A percentile compares a stretch with the other conserved stretches of the same genome.
These are phyloP conservation scores for Peromyscus maniculatus DNA, from an alignment of 2,113 vertebrate species.

Conservation along the genomic window DNA sequence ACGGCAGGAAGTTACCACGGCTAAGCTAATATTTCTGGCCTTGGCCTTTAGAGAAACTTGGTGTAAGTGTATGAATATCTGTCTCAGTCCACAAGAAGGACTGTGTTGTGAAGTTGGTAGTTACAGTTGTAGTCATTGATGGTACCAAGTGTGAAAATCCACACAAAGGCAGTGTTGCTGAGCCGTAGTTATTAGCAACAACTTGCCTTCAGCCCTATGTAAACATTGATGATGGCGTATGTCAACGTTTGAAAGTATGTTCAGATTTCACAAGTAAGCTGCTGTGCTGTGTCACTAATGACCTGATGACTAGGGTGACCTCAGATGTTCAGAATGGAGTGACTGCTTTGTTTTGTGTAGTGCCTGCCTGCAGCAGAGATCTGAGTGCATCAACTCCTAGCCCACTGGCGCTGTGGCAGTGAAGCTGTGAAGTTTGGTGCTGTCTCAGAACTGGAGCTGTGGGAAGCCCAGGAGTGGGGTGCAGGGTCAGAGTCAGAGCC, in stretches of 20 bases:
- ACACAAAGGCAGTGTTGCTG: accelerated
- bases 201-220: not conserved
- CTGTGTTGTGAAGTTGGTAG: not conserved
- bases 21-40: not conserved
- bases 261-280: not conserved
- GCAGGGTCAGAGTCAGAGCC: too few species aligned
- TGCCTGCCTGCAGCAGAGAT: not conserved
- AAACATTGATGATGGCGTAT: too few species aligned
- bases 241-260: not conserved
- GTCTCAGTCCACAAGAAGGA: not conserved
- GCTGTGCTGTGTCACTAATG: not conserved
- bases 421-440: too few species aligned
- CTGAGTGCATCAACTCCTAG: not conserved
- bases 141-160: not conserved
- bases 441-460: not conserved
- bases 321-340: not conserved
- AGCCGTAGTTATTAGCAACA: not conserved
- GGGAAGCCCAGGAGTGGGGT: not conserved
- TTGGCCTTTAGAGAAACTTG: not conserved
- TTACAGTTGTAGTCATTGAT: not conserved
- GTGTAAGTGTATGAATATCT: not conserved
- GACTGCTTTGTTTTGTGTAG: not conserved
- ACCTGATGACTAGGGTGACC: not conserved
- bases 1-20: not conserved
- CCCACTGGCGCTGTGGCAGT: not conserved